Conservation (phyloP, 1,140 invertebrate species). For the Drosophila nigrodunni region DNA sequence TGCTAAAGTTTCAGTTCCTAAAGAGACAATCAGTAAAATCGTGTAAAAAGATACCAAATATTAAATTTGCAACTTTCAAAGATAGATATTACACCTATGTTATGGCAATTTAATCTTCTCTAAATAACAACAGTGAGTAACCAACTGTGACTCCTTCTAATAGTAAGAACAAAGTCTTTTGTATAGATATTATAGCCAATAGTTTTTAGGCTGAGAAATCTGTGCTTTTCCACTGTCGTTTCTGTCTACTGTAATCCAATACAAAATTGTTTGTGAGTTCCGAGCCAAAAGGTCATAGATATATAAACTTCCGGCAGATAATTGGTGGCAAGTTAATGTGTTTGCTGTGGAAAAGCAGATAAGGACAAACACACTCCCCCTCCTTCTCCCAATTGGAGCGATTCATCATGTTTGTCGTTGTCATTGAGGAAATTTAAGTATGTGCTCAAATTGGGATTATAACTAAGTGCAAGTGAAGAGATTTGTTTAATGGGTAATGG, state of each 20-base stretch:
- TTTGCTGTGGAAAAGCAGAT: constrained; percentile 21
- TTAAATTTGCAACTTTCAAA: no score
- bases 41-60: no score
- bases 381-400: not conserved
- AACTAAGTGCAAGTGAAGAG: constrained; percentile 9
- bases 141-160: no score
- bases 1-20: no score
- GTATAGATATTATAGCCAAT: no score
- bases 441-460: constrained; percentile 6
- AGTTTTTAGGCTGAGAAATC: no score
- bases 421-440: constrained; percentile 44
- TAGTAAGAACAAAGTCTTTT: no score
- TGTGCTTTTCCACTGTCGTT: no score
- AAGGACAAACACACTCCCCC: constrained; percentile 20
- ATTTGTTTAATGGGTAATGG: constrained; percentile 18
- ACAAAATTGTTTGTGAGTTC: not conserved
- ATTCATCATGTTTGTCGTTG: constrained; percentile 41
- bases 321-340: constrained; percentile 40
- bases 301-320: constrained; percentile 23
- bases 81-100: no score
- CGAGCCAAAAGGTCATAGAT: constrained; percentile 6
- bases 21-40: no score
- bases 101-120: no score
- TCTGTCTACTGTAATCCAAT: not conserved
- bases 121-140: no score